Evolutionary conservation across 1,140 invertebrate genomes (phyloP), one percentile per base, ranked within the genome.

Genomic region (Apocrypta bakeri): DNA sequence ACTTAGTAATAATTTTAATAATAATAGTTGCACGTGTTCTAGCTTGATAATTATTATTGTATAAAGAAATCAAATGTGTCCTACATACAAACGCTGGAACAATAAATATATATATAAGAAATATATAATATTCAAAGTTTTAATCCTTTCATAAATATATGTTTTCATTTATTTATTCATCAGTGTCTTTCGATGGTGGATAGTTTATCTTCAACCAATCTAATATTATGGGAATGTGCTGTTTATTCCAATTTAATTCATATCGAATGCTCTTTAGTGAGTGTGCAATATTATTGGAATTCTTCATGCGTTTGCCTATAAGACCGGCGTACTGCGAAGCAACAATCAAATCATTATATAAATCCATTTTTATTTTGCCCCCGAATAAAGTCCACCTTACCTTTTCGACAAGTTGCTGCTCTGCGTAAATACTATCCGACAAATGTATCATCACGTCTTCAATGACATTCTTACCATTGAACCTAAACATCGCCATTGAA

Each of bases 1-100:
- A 91, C 87, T 90, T 89, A 79, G 33, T n/a, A 17, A 88, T 90
- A 88, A 87, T 90, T 88, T 86, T 83, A 87, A 83, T 85, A 85
- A 85, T 77, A 71, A 86, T n/a, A n/a, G n/a, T 84, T 74, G 17
- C 40, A 83, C 31, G 61, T 63, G 33, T 83, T 83, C 33, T 83
- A 74, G 24, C 4, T 66, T 66, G 66, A 76, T 12, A 73, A 42
- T 79, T 73, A 21, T 74, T 64, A 64, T 9, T 78, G 73, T 82
- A 82, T 71, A 82, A 82, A 82, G 42, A 25, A 48, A 75, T 37
- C 2, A 66, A 81, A 76, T 63, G n/a, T 80, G 68, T 73, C 14
- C 27, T 63, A 37, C 27, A 29, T 40, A 9, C 68, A 31, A 81
- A 75, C 40, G 27, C 69, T 73, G 40, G 68, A 79, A 24, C 37